A percentile compares a stretch with the other conserved stretches of the same genome.
Evolutionary conservation across 2,797 vertebrate species (phyloP).

Genomic region (Bovichtus variegatus): DNA sequence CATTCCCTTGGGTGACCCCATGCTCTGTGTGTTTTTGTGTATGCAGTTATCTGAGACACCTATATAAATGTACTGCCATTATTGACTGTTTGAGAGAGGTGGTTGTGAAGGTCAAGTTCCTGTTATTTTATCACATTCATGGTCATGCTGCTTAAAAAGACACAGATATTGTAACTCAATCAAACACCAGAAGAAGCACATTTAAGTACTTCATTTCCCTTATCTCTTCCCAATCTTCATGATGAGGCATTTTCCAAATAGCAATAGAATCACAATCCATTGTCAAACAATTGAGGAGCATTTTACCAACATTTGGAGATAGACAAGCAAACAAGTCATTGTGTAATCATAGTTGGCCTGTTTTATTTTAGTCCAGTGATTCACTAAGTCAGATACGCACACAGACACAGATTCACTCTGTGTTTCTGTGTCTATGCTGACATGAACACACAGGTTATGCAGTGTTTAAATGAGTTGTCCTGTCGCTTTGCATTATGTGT

Average conservation of each 20-base stretch:
- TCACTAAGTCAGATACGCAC: conserved; percentile 18
- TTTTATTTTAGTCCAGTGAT: conserved; percentile 46
- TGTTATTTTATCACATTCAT: neutral
- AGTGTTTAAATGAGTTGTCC: conserved; percentile 56
- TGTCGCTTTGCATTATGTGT: conserved; percentile 53
- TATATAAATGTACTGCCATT: neutral
- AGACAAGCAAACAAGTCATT: neutral
- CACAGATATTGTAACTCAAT: neutral
- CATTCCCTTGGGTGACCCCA: neutral
- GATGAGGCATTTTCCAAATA: neutral
- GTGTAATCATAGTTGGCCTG: conserved; percentile 3
- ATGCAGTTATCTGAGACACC: neutral
- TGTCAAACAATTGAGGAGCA: neutral
- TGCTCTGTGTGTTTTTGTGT: neutral
- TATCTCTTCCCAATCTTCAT: neutral
- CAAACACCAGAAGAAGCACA: neutral
- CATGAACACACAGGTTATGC: conserved; percentile 33
- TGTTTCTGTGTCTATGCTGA: conserved; percentile 23
- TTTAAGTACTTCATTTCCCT: neutral
- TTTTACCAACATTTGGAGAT: neutral
- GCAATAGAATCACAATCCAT: neutral
- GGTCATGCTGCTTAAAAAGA: neutral
- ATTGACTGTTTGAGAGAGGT: too few species aligned
- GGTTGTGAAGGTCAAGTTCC: neutral
- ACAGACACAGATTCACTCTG: conserved; percentile 4